Base-by-base conservation (phyloP, 1,140 invertebrate species). In the Trigoniulus corallinus region DNA sequence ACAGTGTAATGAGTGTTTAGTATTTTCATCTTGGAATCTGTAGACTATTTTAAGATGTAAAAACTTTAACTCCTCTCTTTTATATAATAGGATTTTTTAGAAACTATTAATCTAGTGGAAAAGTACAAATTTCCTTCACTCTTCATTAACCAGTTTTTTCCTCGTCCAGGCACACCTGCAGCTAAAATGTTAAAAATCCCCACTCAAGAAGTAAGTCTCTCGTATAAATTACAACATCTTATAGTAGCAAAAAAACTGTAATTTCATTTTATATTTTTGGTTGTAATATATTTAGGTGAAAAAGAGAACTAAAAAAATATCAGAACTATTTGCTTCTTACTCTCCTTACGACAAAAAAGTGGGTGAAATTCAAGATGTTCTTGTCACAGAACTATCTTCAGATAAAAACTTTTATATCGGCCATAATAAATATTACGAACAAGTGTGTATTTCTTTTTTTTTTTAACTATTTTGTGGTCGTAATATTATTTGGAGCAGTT, bases 101-200 rank as follows among this genome's bases (percentile, higher is more conserved):
- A 91, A 51, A 96, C 92, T 0, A 71, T 95, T 73, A 64, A 71
- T 2, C 68, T 98, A 0, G 91, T 94, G 59, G 65, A 71, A 48
- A 80, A 89, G 62, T 92, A 95, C 61, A 79, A 81, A 58, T 98
- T 98, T 65, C 84, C 92, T 0, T 86, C 82, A 59, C 71, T 98
- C 2, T 98, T 95, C 65, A 98, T 98, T 52, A 98, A 98, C 69
- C 93, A 98, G 67, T 98, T 94, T 67, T 98, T 87, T 60, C 87
- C 94, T 0, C 67, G 95, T 44, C 89, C 92, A 0, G 92, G 92
- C 0, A 98, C 94, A 0, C 89, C 89, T 0, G 94, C 94, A 3
- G 91, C 91, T 4, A 79, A 80, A 59, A 84, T 98, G 81, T 67
- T 72, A 3, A 76, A 81, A 60, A 73, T 88, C 48, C 81, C 88